Percentiles rank a stretch among this genome's conserved stretches.
Evolutionary conservation across 2,113 vertebrate species (phyloP).

Genomic region (Morone chrysops): DNA sequence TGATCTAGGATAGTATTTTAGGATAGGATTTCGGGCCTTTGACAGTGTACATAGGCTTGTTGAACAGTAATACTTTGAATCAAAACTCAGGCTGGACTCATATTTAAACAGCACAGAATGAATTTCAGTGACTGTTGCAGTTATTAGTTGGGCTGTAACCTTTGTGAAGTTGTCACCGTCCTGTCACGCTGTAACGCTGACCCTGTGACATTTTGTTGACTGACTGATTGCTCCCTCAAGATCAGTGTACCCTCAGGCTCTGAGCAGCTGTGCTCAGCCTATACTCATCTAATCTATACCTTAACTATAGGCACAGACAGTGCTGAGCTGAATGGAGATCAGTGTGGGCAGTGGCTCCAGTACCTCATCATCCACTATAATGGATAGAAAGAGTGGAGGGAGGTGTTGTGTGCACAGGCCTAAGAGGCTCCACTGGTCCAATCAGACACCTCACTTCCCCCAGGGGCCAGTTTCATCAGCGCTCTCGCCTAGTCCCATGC

Average conservation of each 20-base stretch:
- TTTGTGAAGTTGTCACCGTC: conserved; percentile 76
- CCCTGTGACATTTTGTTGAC: conserved; percentile 82
- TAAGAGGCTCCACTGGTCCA: conserved; percentile 70
- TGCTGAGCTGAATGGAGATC: conserved; percentile 63
- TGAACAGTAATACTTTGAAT: conserved; percentile 39
- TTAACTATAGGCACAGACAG: conserved; percentile 73
- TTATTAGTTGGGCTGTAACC: conserved; percentile 77
- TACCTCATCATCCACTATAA: conserved; percentile 65
- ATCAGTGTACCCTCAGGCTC: conserved; percentile 75
- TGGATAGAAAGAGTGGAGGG: conserved; percentile 59
- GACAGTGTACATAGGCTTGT: neutral
- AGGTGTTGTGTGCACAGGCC: conserved; percentile 57
- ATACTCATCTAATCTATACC: conserved; percentile 75
- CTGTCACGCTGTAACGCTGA: conserved; percentile 68
- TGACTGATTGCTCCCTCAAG: conserved; percentile 80
- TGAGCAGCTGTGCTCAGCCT: conserved; percentile 74
- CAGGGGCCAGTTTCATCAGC: conserved; percentile 70
- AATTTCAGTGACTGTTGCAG: conserved; percentile 55
- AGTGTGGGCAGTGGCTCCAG: conserved; percentile 61
- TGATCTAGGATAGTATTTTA: conserved; percentile 44
- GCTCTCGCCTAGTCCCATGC: conserved; percentile 81
- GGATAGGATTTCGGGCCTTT: conserved; percentile 32
- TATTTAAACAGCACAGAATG: conserved; percentile 31
- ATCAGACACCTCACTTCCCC: conserved; percentile 69
- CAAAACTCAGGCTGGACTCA: conserved; percentile 3